A percentile compares a stretch with the other conserved stretches of the same genome.
Evolutionary conservation across 2,113 vertebrate genomes (phyloP).

Genomic region (Myrmecobius fasciatus): DNA sequence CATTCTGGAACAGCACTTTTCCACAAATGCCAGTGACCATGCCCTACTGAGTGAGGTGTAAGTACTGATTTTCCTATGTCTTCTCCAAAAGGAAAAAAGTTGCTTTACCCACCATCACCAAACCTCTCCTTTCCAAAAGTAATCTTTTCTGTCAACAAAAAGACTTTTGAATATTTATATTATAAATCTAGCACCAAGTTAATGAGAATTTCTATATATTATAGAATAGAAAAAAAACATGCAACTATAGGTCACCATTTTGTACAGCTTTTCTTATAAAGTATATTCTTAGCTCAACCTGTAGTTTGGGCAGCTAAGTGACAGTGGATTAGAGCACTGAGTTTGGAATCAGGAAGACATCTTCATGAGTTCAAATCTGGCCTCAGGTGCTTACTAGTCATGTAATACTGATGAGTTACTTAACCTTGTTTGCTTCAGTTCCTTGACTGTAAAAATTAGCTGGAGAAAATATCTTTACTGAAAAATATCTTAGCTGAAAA

Average conservation of each 20-base stretch:
- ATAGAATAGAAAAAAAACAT: neutral
- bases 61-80: slow-evolving; percentile 79
- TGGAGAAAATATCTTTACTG: neutral
- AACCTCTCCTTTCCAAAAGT: neutral
- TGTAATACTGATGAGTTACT: neutral
- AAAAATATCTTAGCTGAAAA: neutral
- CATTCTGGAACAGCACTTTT: slow-evolving; percentile 95
- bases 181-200: neutral
- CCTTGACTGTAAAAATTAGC: neutral
- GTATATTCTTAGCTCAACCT: neutral
- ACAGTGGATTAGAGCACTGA: too few species aligned
- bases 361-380: too few species aligned
- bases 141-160: neutral
- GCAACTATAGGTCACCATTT: neutral
- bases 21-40: slow-evolving; percentile 90
- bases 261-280: neutral
- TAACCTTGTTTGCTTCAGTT: neutral
- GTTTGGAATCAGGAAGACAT: neutral
- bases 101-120: fast-evolving
- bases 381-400: neutral
- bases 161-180: neutral
- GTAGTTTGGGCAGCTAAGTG: neutral
- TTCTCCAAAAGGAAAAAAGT: neutral
- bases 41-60: slow-evolving; percentile 94
- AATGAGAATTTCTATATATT: neutral